phyloP scores from a whole-genome alignment of 2,113 vertebrate species.

The Origma solitaria region DNA sequence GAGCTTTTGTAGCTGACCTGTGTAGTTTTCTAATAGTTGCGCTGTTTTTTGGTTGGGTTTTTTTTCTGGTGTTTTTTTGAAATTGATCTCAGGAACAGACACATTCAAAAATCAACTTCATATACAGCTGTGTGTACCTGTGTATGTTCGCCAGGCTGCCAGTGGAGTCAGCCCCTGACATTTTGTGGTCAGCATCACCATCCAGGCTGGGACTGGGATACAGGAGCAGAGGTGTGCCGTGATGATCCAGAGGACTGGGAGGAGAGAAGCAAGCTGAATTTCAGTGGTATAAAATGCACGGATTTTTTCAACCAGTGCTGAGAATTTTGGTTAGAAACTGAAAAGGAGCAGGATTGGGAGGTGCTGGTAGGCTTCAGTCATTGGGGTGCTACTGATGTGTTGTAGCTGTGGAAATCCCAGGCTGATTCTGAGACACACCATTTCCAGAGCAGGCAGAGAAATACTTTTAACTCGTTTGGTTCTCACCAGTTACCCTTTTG shows the following conservation, averaged over 20 bases:
- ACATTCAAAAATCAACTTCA: neutral
- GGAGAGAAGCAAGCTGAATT: neutral
- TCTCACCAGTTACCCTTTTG: neutral
- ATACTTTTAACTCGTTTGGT: neutral
- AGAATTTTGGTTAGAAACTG: neutral
- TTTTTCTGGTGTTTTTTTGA: neutral
- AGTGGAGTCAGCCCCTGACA: neutral
- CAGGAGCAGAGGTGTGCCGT: neutral
- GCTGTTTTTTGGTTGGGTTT: neutral
- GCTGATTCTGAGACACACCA: neutral
- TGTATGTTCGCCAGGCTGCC: accelerated
- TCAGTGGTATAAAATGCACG: neutral
- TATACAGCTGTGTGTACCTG: accelerated
- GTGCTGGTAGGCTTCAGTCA: neutral
- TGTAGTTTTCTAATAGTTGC: neutral
- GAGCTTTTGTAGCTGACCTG: neutral
- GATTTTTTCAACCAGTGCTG: neutral
- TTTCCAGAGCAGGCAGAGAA: neutral
- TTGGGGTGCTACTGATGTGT: neutral
- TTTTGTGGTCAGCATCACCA: neutral
- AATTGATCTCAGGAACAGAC: neutral
- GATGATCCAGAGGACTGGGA: neutral
- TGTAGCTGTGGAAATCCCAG: neutral
- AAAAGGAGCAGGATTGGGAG: neutral
- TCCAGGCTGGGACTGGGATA: neutral